A percentile compares a stretch with the other conserved stretches of the same genome.
Evolutionary conservation across 1,140 invertebrate genomes (phyloP).

Genomic region (Monomorium pharaonis): DNA sequence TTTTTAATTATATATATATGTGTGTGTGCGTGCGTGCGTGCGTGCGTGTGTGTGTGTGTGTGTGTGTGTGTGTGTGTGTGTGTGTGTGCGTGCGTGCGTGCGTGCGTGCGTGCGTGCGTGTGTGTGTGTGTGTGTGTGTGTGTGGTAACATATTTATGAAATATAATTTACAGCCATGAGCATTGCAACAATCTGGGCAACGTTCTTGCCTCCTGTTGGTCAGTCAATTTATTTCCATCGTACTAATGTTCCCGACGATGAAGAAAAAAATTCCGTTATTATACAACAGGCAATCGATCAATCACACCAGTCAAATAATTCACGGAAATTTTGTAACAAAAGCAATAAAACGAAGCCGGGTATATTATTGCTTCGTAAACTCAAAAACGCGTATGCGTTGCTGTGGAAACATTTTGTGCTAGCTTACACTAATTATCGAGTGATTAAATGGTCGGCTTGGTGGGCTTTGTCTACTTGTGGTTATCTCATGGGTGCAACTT

Average conservation of each 20-base stretch:
- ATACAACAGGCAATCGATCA: neutral
- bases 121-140: too few relatives aligned
- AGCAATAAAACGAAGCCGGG: neutral
- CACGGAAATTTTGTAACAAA: neutral
- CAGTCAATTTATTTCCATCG: conserved; percentile 93
- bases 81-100: too few relatives aligned
- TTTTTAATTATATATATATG: too few relatives aligned
- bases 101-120: too few relatives aligned
- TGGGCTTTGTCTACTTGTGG: conserved; percentile 93
- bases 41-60: too few relatives aligned
- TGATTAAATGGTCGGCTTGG: conserved; percentile 95
- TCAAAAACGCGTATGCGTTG: conserved; percentile 79
- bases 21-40: too few relatives aligned
- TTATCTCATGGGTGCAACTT: conserved; percentile 92
- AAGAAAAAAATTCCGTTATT: neutral
- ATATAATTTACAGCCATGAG: conserved; percentile 85
- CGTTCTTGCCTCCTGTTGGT: conserved; percentile 91
- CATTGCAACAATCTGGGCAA: conserved; percentile 90
- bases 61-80: too few relatives aligned
- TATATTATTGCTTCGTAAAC: conserved; percentile 60
- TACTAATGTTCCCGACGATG: neutral
- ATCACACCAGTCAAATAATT: neutral
- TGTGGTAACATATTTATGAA: neutral
- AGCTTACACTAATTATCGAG: conserved; percentile 90
- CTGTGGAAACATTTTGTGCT: conserved; percentile 90